phyloP scores from a whole-genome alignment of 1,140 invertebrate species.

The Vollenhovia emeryi region DNA sequence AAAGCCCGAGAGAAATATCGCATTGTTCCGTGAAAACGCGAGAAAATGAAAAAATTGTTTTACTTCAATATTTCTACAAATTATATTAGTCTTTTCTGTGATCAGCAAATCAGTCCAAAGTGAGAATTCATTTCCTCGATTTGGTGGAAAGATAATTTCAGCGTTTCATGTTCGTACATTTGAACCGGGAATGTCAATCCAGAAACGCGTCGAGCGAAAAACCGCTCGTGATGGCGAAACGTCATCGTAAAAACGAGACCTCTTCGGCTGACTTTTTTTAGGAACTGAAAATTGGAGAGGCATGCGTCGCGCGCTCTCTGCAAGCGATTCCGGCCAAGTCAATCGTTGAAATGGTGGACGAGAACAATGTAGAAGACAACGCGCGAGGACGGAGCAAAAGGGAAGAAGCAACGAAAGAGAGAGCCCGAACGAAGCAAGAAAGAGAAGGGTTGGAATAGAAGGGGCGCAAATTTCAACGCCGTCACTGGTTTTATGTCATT shows the following conservation, averaged over 20 bases:
- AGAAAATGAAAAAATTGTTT: background rate
- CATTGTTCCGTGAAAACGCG: background rate
- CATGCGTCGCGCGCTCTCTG: conserved; percentile 36
- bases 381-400: background rate
- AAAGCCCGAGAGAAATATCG: background rate
- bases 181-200: conserved; percentile 17
- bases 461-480: conserved; percentile 72
- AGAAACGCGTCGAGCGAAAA: background rate
- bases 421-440: conserved; percentile 32
- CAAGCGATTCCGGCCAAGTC: conserved; percentile 58
- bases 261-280: conserved; percentile 6
- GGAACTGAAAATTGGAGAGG: conserved; percentile 34
- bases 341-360: conserved; percentile 58
- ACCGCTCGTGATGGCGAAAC: background rate
- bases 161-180: background rate
- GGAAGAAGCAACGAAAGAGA: background rate
- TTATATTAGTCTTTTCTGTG: background rate
- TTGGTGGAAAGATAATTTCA: conserved; percentile 7
- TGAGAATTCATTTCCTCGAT: background rate
- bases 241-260: conserved; percentile 55
- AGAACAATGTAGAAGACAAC: conserved; percentile 36
- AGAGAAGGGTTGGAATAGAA: conserved; percentile 33
- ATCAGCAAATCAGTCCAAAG: background rate
- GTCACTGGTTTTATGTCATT: conserved; percentile 77
- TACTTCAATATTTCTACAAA: background rate